A percentile compares a stretch with the other conserved stretches of the same genome.
phyloP scores from a whole-genome alignment of 92 coral and sea anemone species.

The Metridium senile region DNA sequence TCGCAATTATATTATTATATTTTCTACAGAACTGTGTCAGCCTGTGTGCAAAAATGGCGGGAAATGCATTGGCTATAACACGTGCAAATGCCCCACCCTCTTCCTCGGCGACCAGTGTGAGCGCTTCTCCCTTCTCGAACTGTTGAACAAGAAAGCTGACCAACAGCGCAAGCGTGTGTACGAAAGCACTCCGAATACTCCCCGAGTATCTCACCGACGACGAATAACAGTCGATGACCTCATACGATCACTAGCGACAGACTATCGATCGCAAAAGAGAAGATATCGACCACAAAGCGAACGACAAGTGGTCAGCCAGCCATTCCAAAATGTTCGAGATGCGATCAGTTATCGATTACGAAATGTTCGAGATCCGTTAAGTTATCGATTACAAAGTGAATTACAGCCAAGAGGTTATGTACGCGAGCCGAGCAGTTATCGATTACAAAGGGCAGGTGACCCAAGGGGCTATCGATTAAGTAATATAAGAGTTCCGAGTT shows the following conservation, averaged over 20 bases:
- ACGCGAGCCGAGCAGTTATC: background rate
- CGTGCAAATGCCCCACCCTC: constrained; percentile 71
- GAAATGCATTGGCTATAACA: constrained; percentile 53
- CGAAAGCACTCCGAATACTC: background rate
- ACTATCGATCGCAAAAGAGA: background rate
- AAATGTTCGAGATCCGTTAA: background rate
- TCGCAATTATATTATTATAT: background rate
- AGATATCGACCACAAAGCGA: background rate
- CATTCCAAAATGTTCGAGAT: background rate
- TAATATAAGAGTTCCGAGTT: background rate
- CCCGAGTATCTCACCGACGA: background rate
- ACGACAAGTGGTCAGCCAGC: background rate
- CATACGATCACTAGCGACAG: constrained; percentile 7
- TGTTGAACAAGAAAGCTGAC: constrained; percentile 28
- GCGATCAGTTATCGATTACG: background rate
- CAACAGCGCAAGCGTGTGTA: background rate
- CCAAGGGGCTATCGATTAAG: background rate
- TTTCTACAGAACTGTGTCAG: constrained; percentile 29
- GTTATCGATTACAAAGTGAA: background rate
- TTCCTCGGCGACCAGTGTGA: constrained; percentile 69
- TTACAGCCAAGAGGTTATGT: background rate
- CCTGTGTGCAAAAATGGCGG: constrained; percentile 82
- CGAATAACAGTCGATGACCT: constrained; percentile 6
- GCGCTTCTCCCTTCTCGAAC: constrained; percentile 65
- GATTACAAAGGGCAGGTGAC: background rate